Conservation (phyloP, 2,113 vertebrate genomes). For the Cephalopterus ornatus region DNA sequence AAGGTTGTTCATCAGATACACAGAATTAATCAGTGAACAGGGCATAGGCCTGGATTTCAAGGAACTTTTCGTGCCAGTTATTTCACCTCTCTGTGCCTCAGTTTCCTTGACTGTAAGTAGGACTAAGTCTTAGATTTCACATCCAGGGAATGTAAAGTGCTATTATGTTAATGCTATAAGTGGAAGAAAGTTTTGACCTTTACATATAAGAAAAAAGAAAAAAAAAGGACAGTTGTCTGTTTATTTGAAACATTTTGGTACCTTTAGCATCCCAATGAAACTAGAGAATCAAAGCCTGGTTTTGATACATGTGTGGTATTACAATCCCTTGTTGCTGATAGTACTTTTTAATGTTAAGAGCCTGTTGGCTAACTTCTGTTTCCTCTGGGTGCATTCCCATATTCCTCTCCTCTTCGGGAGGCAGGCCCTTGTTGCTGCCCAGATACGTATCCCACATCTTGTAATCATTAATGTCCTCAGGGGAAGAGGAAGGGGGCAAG, state of each 20-base stretch:
- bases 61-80: neutral
- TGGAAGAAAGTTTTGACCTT: neutral
- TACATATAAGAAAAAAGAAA: neutral
- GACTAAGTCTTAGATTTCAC: neutral
- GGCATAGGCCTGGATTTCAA: neutral
- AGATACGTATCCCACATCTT: conserved; percentile 66
- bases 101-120: neutral
- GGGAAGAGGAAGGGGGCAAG: conserved; percentile 61
- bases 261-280: conserved; percentile 5
- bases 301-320: conserved; percentile 10
- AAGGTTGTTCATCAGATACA: neutral
- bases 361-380: conserved; percentile 46
- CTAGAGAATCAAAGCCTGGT: neutral
- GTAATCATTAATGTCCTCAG: conserved; percentile 56
- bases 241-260: conserved; percentile 8
- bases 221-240: neutral
- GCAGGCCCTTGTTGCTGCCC: conserved; percentile 21
- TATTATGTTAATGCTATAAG: neutral
- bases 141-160: neutral
- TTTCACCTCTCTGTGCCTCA: neutral
- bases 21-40: conserved; percentile 7
- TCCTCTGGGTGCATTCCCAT: conserved; percentile 45
- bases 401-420: conserved; percentile 38
- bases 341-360: conserved; percentile 51
- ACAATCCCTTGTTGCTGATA: conserved; percentile 29